Evolutionary conservation across 2,797 vertebrate species (phyloP), one percentile per base, ranked within the genome.

Genomic region (Bovichtus diacanthus): DNA sequence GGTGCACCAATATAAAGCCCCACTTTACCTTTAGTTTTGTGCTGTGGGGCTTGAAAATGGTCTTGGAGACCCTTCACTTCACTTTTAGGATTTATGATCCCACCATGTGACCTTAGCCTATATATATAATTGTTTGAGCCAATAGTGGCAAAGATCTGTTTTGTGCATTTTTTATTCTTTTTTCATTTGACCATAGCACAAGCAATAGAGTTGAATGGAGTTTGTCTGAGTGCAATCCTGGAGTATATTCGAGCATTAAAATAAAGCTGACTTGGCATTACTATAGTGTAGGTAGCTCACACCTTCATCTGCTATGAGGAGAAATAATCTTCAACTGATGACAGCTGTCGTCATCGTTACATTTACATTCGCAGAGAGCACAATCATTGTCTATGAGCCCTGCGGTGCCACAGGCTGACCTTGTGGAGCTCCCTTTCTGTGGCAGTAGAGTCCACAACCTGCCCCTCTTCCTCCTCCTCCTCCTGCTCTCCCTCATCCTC

Each of bases 341-440:
- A 72, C 74, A 76, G 74, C 19, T 61, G 65, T 76, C 51, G 44
- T 79, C 84, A 62, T 70, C 47, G 6, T 70, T 25, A 75, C 46
- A 16, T 75, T 80, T 70, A 76, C 34, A 59, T 78, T 63, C 18
- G 76, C 6, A 50, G 29, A 59, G 41, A 49, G 60, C 47, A n/a
- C n/a, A 38, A 56, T 90, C 68, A 96, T 72, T 96, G 96, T 95
- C 96, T 96, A 51, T 94, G 96, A 86, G 93, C 95, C 82, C 93
- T 93, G 90, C 94, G 94, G 87, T 95, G 96, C 95, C 95, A 97
- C 69, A 90, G 90, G 66, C 95, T 85, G 61, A 95, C 91, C 80
- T 95, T 97, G 90, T 96, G 84, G 41, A 88, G 96, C 92, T 95
- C 95, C 44, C 94, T 92, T 85, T 96, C 96, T 16, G 92, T 92